phyloP scores from a whole-genome alignment of 2,113 vertebrate species.

The Elephantulus edwardii region DNA sequence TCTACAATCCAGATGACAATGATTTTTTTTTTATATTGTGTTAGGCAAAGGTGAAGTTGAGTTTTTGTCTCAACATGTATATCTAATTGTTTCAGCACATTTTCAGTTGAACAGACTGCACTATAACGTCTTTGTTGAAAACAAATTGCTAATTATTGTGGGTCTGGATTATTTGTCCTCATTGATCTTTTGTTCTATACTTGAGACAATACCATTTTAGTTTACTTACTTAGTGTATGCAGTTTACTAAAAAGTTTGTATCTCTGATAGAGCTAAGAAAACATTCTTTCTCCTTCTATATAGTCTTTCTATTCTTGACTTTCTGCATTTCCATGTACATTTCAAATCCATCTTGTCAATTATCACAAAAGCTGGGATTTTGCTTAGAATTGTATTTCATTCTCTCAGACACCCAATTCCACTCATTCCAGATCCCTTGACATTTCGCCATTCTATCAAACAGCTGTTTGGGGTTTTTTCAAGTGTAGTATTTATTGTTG shows the following conservation, averaged over 20 bases:
- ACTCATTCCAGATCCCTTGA: neutral
- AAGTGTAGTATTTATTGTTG: neutral
- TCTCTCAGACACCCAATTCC: neutral
- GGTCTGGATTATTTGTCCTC: neutral
- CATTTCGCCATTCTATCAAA: neutral
- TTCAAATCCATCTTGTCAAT: slow-evolving; percentile 30
- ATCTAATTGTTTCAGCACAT: neutral
- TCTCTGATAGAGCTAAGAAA: slow-evolving; percentile 2
- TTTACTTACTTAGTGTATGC: neutral
- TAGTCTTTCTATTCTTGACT: neutral
- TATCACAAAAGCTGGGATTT: slow-evolving; percentile 29
- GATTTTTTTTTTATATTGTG: neutral
- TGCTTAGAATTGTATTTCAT: neutral
- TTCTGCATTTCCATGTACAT: slow-evolving; percentile 28
- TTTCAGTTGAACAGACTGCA: neutral
- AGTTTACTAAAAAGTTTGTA: neutral
- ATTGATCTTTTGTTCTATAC: neutral
- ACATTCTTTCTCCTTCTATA: neutral
- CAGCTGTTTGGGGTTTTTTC: neutral
- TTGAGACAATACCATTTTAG: neutral
- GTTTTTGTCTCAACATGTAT: neutral
- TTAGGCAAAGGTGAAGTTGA: neutral
- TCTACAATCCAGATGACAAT: neutral
- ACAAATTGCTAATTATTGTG: neutral
- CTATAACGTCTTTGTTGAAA: neutral